Evolutionary conservation across 1,140 invertebrate genomes (phyloP).

Genomic region (Lycorma delicatula): DNA sequence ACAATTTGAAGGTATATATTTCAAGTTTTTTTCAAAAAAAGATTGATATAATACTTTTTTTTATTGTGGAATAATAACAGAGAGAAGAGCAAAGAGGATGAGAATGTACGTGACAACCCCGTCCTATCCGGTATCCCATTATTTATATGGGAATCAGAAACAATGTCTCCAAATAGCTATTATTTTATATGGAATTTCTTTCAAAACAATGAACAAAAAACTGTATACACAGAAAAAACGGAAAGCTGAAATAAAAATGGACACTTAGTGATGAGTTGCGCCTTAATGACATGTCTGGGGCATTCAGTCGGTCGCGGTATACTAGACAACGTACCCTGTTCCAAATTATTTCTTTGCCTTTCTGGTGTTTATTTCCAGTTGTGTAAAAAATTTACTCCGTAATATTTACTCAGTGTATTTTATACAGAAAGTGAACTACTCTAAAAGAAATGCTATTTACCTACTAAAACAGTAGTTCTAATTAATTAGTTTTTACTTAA

Average conservation of each 20-base stretch:
- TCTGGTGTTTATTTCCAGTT: too few relatives aligned
- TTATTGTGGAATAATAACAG: background rate
- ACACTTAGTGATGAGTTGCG: background rate
- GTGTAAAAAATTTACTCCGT: too few relatives aligned
- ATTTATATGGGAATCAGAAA: constrained; percentile 2
- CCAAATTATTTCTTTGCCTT: too few relatives aligned
- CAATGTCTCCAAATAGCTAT: constrained; percentile 1
- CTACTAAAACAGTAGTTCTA: too few relatives aligned
- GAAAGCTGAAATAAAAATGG: constrained; percentile 1
- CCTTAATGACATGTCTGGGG: constrained; percentile 1
- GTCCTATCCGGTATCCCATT: background rate
- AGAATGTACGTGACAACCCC: constrained; percentile 3
- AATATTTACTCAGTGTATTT: too few relatives aligned
- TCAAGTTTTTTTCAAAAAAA: background rate
- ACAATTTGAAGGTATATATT: background rate
- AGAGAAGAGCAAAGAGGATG: background rate
- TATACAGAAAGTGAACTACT: too few relatives aligned
- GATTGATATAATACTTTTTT: background rate
- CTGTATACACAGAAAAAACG: background rate
- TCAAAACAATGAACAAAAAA: background rate
- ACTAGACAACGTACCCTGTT: too few relatives aligned
- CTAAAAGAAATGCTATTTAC: too few relatives aligned
- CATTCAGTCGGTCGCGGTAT: too few relatives aligned
- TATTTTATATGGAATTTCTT: background rate
- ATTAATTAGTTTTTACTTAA: too few relatives aligned